Percentiles rank a stretch among this genome's conserved stretches.
phyloP scores from a whole-genome alignment of 2,113 vertebrate species.

The Gymnogyps californianus region DNA sequence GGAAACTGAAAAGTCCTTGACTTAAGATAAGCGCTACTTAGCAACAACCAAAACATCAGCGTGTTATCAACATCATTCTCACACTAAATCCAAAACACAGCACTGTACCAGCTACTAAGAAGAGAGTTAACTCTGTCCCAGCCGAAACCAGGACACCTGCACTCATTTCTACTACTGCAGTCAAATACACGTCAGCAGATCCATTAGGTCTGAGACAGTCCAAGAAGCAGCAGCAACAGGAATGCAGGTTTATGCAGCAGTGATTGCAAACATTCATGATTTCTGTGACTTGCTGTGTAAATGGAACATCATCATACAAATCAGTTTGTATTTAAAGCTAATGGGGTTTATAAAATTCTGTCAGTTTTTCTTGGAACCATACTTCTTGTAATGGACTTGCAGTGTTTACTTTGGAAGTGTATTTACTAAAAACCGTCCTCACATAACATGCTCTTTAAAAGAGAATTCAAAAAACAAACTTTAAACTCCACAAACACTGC shows the following conservation, averaged over 20 bases:
- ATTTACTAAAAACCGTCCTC: neutral
- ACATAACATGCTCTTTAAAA: neutral
- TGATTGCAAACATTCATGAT: neutral
- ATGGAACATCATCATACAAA: neutral
- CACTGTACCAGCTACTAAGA: too few species aligned
- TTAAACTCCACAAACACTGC: neutral
- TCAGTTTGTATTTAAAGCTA: neutral
- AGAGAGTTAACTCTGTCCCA: too few species aligned
- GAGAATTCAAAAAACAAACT: neutral
- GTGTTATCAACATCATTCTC: too few species aligned
- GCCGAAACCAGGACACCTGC: neutral
- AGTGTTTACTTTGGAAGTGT: neutral
- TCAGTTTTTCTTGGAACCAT: neutral
- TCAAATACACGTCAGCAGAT: neutral
- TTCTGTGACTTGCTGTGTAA: neutral
- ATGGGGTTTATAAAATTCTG: neutral
- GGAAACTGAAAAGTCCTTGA: too few species aligned
- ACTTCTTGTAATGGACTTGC: neutral
- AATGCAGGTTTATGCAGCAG: neutral
- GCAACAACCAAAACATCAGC: too few species aligned
- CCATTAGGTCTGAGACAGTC: rapidly evolving
- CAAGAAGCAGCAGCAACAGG: neutral
- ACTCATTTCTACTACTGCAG: neutral
- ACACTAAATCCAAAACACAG: too few species aligned
- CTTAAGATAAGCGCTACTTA: too few species aligned